Evolutionary conservation across 2,888 invertebrate species (phyloP), one percentile per base, ranked within the genome.

Genomic region (Lithophane leautieri): DNA sequence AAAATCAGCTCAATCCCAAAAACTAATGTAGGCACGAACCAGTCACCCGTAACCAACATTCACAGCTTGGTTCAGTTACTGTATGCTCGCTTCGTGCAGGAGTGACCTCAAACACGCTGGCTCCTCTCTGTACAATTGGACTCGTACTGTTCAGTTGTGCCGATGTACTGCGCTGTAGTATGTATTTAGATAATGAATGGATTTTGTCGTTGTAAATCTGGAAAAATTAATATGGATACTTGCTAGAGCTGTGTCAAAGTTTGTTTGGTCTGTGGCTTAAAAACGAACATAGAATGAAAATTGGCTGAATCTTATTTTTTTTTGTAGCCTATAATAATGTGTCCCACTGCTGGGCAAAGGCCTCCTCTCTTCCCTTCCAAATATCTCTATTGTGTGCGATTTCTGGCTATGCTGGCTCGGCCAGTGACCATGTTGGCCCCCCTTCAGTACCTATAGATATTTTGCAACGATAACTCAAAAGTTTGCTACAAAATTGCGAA

Each of bases 21-120:
- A 58, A 81, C 25, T 25, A 44, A 74, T 34, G 40, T 61, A 42
- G 14, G 22, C 16, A 44, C n/a, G 22, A 73, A 22, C 63, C 40
- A n/a, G 54, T 82, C 50, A 65, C 25, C 44, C 60, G 66, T 42
- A 19, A 44, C 58, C 52, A 61, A 71, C 65, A 85, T 54, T 81
- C 65, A 61, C 61, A 66, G 70, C 60, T 52, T 42, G 54, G 61
- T 40, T 73, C 54, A 69, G 65, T 60, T 56, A 54, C 34, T n/a
- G n/a, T n/a, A n/a, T n/a, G 65, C 22, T 62, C 67, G 52, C 66
- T 74, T 61, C 68, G 70, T 81, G 63, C 8, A 62, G 25, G 28
- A 66, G 28, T 12, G 22, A 70, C 60, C 47, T 73, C 69, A 68
- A 85, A 67, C 72, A 76, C 28, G 66, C 25, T 19, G 56, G 28